Conservation (phyloP, 2,888 invertebrate species). For the Epinotia nisella region DNA sequence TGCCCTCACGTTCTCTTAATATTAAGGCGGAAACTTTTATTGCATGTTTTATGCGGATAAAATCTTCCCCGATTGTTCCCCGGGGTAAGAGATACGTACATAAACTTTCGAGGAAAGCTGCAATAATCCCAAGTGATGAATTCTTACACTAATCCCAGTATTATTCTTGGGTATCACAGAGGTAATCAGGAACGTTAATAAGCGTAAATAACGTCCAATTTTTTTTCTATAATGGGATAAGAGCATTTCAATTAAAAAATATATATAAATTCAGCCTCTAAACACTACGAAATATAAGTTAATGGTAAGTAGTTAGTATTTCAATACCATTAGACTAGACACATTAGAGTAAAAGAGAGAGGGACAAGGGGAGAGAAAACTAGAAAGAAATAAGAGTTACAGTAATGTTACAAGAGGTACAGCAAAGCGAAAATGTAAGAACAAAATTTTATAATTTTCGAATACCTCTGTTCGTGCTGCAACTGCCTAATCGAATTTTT, state of each 20-base stretch:
- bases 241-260: background rate
- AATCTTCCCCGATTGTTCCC: background rate
- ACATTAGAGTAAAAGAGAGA: too few relatives aligned
- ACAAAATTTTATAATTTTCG: too few relatives aligned
- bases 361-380: too few relatives aligned
- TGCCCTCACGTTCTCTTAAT: background rate
- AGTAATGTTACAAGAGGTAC: too few relatives aligned
- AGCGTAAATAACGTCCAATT: background rate
- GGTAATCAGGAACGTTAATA: background rate
- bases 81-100: background rate
- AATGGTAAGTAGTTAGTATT: background rate
- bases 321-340: too few relatives aligned
- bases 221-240: background rate
- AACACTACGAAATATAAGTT: background rate
- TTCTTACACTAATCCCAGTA: background rate
- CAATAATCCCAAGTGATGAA: conserved; percentile 1
- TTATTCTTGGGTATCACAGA: background rate
- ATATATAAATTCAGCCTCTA: background rate
- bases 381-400: too few relatives aligned
- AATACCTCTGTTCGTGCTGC: too few relatives aligned
- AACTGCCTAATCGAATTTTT: too few relatives aligned
- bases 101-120: background rate
- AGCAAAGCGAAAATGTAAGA: too few relatives aligned
- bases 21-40: background rate
- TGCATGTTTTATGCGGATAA: conserved; percentile 7